Evolutionary conservation across 2,888 invertebrate species (phyloP).

Genomic region (Athalia cordata): DNA sequence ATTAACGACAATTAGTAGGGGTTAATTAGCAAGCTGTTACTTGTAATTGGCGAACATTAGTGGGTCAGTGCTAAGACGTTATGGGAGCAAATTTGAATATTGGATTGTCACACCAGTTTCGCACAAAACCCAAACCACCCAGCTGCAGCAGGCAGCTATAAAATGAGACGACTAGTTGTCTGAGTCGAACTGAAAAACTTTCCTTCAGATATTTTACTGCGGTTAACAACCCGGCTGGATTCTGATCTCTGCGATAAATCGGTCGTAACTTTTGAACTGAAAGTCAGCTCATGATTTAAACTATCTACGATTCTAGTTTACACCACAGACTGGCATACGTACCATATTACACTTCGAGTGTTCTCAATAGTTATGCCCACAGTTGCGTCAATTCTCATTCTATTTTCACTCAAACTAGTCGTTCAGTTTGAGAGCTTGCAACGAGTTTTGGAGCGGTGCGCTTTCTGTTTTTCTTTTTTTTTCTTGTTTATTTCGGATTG

Average conservation of each 20-base stretch:
- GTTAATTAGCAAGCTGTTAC: slow-evolving; percentile 67
- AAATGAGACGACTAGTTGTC: too few species aligned
- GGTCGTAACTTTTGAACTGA: too few species aligned
- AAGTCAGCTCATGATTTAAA: too few species aligned
- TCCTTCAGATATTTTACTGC: too few species aligned
- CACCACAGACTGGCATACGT: too few species aligned
- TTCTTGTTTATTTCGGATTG: neutral
- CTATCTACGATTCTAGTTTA: too few species aligned
- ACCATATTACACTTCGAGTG: too few species aligned
- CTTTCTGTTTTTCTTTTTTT: slow-evolving; percentile 3
- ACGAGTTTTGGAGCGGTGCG: neutral
- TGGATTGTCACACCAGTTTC: slow-evolving; percentile 37
- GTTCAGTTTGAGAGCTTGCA: neutral
- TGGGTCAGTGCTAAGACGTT: slow-evolving; percentile 63
- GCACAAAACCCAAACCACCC: neutral
- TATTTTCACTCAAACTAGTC: neutral
- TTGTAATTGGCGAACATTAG: slow-evolving; percentile 66
- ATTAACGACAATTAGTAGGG: slow-evolving; percentile 68
- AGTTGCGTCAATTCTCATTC: neutral
- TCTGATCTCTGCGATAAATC: too few species aligned
- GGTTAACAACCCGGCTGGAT: too few species aligned
- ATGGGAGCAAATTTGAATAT: slow-evolving; percentile 43
- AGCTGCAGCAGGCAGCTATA: neutral
- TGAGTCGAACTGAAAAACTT: too few species aligned
- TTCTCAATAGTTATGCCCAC: too few species aligned